Conservation (phyloP, 1,140 invertebrate genomes). For the Olivierus martensii region DNA sequence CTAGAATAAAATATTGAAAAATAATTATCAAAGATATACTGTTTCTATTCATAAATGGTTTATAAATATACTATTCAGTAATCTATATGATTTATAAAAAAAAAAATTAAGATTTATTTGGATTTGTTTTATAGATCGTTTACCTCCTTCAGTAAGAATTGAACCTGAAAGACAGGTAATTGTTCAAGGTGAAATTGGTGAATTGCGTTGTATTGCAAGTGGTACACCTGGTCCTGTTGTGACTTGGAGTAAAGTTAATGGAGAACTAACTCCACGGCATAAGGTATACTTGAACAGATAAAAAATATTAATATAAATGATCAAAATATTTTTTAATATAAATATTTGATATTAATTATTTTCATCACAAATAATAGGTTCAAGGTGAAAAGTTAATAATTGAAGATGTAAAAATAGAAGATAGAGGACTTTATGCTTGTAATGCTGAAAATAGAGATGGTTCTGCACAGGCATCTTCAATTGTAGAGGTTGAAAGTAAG, state of each 20-base stretch:
- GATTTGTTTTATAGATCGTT: conserved; percentile 12
- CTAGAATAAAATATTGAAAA: too few relatives aligned
- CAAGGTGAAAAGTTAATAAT: conserved; percentile 19
- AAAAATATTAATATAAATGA: too few relatives aligned
- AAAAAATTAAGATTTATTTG: too few relatives aligned
- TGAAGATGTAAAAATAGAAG: conserved; percentile 45
- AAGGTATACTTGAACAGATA: background rate
- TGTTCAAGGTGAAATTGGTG: conserved; percentile 58
- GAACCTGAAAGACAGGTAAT: conserved; percentile 52
- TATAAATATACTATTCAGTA: too few relatives aligned
- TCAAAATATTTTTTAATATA: too few relatives aligned
- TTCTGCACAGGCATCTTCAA: conserved; percentile 47
- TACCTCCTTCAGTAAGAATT: conserved; percentile 41
- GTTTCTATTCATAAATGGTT: too few relatives aligned
- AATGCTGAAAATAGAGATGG: conserved; percentile 41
- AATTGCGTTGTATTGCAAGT: conserved; percentile 53
- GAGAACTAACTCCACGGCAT: conserved; percentile 33
- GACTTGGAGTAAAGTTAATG: conserved; percentile 63
- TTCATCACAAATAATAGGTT: background rate
- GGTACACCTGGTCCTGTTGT: conserved; percentile 53
- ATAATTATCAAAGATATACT: too few relatives aligned
- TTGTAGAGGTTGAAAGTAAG: conserved; percentile 60
- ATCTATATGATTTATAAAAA: too few relatives aligned
- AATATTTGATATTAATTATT: too few relatives aligned
- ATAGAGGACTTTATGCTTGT: conserved; percentile 68